Conservation (phyloP, 1,140 invertebrate genomes). For the Uloborus diversus region DNA sequence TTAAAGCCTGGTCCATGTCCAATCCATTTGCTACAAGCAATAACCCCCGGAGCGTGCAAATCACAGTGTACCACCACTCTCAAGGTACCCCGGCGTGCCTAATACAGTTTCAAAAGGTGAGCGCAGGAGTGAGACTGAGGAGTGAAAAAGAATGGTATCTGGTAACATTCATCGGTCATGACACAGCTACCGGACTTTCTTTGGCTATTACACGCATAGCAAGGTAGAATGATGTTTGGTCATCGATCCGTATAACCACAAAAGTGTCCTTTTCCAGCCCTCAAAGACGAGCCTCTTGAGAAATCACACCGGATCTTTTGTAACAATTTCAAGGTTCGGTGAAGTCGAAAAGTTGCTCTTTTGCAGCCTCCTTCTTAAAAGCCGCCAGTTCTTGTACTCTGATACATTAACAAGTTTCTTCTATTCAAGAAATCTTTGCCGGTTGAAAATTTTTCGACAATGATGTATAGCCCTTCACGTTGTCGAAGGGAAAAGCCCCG, state of each 20-base stretch:
- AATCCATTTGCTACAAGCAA: constrained; percentile 22
- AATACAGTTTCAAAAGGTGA: constrained; percentile 17
- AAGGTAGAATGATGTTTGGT: not conserved
- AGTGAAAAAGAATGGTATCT: constrained; percentile 11
- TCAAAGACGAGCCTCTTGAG: constrained; percentile 7
- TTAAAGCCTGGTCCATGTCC: too few species aligned
- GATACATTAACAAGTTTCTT: too few species aligned
- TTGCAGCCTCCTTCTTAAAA: not conserved
- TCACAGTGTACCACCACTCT: constrained; percentile 38
- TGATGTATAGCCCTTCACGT: too few species aligned
- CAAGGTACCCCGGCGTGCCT: constrained; percentile 36
- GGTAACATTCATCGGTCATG: constrained; percentile 21
- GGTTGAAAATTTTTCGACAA: too few species aligned
- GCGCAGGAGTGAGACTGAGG: not conserved
- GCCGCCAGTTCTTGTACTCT: too few species aligned
- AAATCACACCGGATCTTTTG: constrained; percentile 1
- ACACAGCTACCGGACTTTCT: not conserved
- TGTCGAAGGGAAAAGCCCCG: too few species aligned
- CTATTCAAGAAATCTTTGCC: too few species aligned
- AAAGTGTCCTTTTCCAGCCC: constrained; percentile 7
- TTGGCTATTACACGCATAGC: constrained; percentile 10
- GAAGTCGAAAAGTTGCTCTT: constrained; percentile 26
- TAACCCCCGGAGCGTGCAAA: constrained; percentile 31
- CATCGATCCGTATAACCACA: constrained; percentile 11
- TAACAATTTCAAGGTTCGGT: constrained; percentile 34